Percentiles rank a stretch among this genome's conserved stretches.
phyloP scores from a whole-genome alignment of 2,888 invertebrate species.

The Mechanitis mazaeus region DNA sequence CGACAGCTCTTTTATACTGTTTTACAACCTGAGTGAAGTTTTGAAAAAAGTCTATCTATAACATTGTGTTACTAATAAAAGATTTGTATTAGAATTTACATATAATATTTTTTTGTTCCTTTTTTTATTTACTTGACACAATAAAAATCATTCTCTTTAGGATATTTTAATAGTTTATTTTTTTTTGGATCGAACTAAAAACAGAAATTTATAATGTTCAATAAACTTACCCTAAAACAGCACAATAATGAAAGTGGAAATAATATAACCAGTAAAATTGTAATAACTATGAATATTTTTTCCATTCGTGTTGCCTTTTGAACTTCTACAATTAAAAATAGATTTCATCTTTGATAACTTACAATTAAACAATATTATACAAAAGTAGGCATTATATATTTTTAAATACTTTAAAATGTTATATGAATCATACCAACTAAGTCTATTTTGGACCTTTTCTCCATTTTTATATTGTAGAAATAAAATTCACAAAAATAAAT shows the following conservation, averaged over 20 bases:
- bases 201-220: too few relatives aligned
- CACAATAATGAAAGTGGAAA: constrained; percentile 41
- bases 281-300: constrained; percentile 37
- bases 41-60: constrained; percentile 9
- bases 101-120: too few relatives aligned
- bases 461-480: neutral
- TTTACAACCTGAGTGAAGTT: constrained; percentile 54
- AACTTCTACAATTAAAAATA: constrained; percentile 35
- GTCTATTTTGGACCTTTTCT: too few relatives aligned
- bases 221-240: constrained; percentile 42
- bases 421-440: too few relatives aligned
- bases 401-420: too few relatives aligned
- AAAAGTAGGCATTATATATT: too few relatives aligned
- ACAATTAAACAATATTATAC: constrained; percentile 1
- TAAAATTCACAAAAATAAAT: neutral
- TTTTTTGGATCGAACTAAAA: too few relatives aligned
- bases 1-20: constrained; percentile 72
- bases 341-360: too few relatives aligned
- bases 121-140: too few relatives aligned
- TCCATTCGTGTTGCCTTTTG: constrained; percentile 36
- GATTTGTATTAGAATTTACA: too few relatives aligned
- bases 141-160: too few relatives aligned
- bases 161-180: too few relatives aligned
- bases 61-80: neutral
- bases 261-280: constrained; percentile 38